These are phyloP conservation scores for Encarsia formosa DNA, from an alignment of 2,888 invertebrate genomes.

Conservation along the genomic window DNA sequence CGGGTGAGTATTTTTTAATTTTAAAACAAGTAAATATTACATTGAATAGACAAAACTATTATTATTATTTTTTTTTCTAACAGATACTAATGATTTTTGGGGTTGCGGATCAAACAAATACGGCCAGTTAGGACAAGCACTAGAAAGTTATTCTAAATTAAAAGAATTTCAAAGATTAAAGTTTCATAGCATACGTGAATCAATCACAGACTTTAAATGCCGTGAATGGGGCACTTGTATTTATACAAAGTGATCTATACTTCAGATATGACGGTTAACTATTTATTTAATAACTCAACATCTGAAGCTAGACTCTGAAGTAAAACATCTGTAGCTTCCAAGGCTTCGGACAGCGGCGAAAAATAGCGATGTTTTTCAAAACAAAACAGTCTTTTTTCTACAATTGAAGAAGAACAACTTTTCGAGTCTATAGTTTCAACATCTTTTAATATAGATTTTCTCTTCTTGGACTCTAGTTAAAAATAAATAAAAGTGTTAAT, in stretches of 20 bases:
- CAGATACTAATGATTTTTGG: conserved; percentile 65
- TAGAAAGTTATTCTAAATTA: conserved; percentile 23
- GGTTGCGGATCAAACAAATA: conserved; percentile 79
- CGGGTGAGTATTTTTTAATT: conserved; percentile 51
- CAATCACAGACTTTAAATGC: conserved; percentile 43
- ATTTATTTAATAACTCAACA: not conserved
- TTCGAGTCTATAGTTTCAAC: too few relatives aligned
- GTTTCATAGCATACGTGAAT: conserved; percentile 23
- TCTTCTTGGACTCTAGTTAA: too few relatives aligned
- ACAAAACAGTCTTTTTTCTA: too few relatives aligned
- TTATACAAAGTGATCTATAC: conserved; percentile 30
- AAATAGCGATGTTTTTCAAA: too few relatives aligned
- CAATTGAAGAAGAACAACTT: too few relatives aligned
- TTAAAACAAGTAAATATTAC: too few relatives aligned
- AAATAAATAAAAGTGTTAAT: too few relatives aligned
- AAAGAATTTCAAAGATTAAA: conserved; percentile 38
- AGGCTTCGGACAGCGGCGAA: too few relatives aligned
- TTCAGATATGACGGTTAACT: not conserved
- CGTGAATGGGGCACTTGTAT: conserved; percentile 46
- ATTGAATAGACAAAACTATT: conserved; percentile 1
- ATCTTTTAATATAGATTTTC: too few relatives aligned
- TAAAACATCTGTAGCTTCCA: too few relatives aligned
- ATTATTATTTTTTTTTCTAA: conserved; percentile 11
- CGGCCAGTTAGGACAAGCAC: conserved; percentile 64
- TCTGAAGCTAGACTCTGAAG: too few relatives aligned